These are phyloP conservation scores for Scaptodrosophila lebanonensis DNA, from an alignment of 1,140 invertebrate genomes.

Conservation along the genomic window DNA sequence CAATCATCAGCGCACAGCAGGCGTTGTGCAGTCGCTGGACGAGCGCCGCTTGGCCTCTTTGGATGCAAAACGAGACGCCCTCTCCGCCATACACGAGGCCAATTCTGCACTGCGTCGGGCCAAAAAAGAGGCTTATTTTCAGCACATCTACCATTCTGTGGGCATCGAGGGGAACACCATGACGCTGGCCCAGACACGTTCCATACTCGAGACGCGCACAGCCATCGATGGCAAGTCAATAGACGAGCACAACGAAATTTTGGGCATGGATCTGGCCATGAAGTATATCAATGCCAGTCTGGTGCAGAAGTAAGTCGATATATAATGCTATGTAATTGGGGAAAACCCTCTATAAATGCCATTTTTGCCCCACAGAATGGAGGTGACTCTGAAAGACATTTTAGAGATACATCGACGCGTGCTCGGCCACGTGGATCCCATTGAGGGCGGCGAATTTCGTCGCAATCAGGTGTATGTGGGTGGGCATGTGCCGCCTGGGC, in stretches of 20 bases:
- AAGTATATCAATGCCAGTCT: slow-evolving; percentile 96
- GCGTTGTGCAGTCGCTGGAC: slow-evolving; percentile 94
- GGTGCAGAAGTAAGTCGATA: slow-evolving; percentile 80
- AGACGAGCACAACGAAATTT: slow-evolving; percentile 97
- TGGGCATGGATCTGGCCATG: slow-evolving; percentile 95
- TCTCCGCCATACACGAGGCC: slow-evolving; percentile 88
- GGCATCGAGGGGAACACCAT: slow-evolving; percentile 99
- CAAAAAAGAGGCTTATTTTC: slow-evolving; percentile 96
- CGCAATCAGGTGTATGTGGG: slow-evolving; percentile 94
- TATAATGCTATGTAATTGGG: neutral
- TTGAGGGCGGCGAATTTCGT: slow-evolving; percentile 90
- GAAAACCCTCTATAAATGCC: slow-evolving; percentile 14
- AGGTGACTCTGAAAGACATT: slow-evolving; percentile 91
- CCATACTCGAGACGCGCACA: slow-evolving; percentile 94
- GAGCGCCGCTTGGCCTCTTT: slow-evolving; percentile 86
- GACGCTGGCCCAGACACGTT: slow-evolving; percentile 93
- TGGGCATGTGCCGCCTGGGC: slow-evolving; percentile 91
- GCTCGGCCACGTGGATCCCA: slow-evolving; percentile 94
- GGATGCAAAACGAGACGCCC: slow-evolving; percentile 89
- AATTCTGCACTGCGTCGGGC: slow-evolving; percentile 88
- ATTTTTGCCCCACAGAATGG: slow-evolving; percentile 78
- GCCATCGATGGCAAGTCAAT: slow-evolving; percentile 96
- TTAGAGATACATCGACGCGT: slow-evolving; percentile 95
- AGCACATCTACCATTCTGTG: slow-evolving; percentile 98
- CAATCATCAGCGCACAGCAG: slow-evolving; percentile 90